Percentiles rank a stretch among this genome's conserved stretches.
phyloP scores from a whole-genome alignment of 2,113 vertebrate species.

The Parus major region DNA sequence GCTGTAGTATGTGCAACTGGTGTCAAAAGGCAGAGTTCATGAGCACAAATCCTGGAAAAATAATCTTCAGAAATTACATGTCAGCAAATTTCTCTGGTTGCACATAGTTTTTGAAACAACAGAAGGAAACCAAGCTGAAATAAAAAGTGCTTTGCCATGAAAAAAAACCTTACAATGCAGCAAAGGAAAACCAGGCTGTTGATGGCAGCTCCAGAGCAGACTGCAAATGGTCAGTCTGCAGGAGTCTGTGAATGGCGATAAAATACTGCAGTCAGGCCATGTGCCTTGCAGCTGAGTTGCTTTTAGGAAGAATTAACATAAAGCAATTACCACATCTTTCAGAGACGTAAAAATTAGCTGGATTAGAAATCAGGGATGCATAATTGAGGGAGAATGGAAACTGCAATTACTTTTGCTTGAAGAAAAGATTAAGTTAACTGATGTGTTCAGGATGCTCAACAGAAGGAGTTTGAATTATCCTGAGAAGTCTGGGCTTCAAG shows the following conservation, averaged over 20 bases:
- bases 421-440: neutral
- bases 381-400: neutral
- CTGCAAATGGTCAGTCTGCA: neutral
- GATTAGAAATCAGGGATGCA: neutral
- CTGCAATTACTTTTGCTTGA: neutral
- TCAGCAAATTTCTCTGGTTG: neutral
- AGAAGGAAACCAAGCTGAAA: neutral
- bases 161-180: neutral
- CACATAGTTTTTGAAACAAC: neutral
- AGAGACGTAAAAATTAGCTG: neutral
- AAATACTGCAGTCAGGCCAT: neutral
- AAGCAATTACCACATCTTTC: neutral
- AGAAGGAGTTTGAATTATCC: neutral
- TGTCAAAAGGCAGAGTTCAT: neutral
- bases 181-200: neutral
- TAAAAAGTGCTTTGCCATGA: neutral
- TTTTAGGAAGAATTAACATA: neutral
- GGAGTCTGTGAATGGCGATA: neutral
- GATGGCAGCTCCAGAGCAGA: neutral
- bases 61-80: neutral
- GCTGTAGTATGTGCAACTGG: neutral
- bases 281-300: neutral
- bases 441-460: neutral
- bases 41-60: conserved; percentile 10
- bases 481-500: neutral